Conservation (phyloP, 1,140 invertebrate species). For the Hetaerina americana region DNA sequence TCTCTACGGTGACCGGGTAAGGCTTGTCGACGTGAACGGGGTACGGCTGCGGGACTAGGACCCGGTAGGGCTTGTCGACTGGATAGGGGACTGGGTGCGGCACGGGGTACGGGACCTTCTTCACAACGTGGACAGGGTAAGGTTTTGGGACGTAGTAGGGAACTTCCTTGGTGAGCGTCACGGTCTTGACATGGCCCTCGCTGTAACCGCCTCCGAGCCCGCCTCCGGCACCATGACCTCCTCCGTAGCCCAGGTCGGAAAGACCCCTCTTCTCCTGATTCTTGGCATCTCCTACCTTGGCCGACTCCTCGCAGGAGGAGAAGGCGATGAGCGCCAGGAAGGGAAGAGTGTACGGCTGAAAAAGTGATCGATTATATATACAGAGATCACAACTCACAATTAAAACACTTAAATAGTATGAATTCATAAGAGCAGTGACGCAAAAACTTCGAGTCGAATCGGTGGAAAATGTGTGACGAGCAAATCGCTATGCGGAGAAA, state of each 20-base stretch:
- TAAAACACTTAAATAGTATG: no score
- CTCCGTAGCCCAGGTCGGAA: background rate
- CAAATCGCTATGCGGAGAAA: no score
- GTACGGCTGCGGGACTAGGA: background rate
- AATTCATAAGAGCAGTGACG: no score
- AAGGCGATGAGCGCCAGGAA: no score
- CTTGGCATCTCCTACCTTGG: no score
- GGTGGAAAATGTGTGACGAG: no score
- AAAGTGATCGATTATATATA: no score
- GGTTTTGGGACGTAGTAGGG: background rate
- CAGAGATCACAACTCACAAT: no score
- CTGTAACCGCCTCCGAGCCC: background rate
- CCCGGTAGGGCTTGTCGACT: background rate
- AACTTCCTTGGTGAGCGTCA: slow-evolving; percentile 3
- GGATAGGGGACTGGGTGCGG: slow-evolving; percentile 1
- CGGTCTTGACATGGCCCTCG: background rate
- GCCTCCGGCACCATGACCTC: background rate
- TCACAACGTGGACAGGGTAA: slow-evolving; percentile 1
- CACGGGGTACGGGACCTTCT: slow-evolving; percentile 2
- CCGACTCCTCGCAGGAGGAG: no score
- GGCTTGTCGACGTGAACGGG: background rate
- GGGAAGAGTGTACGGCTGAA: no score
- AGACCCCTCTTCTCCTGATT: background rate
- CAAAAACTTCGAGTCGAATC: no score
- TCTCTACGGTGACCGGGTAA: slow-evolving; percentile 2